Evolutionary conservation across 2,113 vertebrate species (phyloP), one percentile per base, ranked within the genome.

Genomic region (Centropus unirufus): DNA sequence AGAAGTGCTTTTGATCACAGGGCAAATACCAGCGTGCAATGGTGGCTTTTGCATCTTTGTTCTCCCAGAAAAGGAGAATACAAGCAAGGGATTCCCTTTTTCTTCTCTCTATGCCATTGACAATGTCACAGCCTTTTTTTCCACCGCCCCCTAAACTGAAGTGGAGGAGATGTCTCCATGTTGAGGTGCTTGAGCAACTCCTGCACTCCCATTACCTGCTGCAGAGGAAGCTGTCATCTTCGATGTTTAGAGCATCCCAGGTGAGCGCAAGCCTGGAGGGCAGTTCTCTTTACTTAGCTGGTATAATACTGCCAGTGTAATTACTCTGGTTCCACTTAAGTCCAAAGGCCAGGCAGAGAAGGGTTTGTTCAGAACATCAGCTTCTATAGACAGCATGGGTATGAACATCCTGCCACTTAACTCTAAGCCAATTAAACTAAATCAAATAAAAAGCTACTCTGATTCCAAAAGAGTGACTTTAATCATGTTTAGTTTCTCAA

Each of bases 61-160:
- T 62, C 75, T 82, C 46, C 47, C 13, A 6, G 46, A n/a, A 83
- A 59, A 34, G 64, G 7, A 23, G 47, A 84, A 39, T 1, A 16
- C 8, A 61, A 80, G 27, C 8, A 61, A 4, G 3, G 20, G 20
- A 12, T 29, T 68, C 34, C 68, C n/a, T 5, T 72, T 34, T 18
- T 34, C 15, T 54, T 46, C 63, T 78, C 40, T 68, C 32, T 9
- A 1, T 21, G 13, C 26, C 39, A 32, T 8, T 46, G 29, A 11
- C 1, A 3, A 7, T 4, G 8, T 6, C 2, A 0, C 1, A 76
- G 44, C 26, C 49, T 59, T 63, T n/a, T 4, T 46, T 46, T 8
- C 14, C 11, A 30, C 52, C 30, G 2, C 20, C 52, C 14, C 12
- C 8, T 23, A 61, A 77, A 6, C 3, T 17, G 5, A 47, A 12